phyloP scores from a whole-genome alignment of 2,888 invertebrate genomes.

The Tetheella fluctuosa region DNA sequence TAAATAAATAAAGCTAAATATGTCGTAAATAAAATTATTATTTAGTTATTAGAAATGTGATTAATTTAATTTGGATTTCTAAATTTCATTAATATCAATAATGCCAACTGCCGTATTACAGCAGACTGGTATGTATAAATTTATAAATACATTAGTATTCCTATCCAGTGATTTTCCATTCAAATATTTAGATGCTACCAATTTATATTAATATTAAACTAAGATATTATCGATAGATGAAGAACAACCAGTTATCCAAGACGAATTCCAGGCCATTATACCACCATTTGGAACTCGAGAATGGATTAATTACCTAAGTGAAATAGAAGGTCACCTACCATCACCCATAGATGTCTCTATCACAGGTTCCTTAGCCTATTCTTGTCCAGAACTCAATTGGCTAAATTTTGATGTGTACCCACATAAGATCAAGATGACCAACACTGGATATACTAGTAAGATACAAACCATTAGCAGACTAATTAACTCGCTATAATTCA shows the following conservation, averaged over 20 bases:
- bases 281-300: conserved; percentile 60
- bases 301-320: conserved; percentile 66
- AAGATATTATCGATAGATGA: conserved; percentile 42
- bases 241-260: conserved; percentile 36
- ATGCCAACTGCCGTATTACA: conserved; percentile 30
- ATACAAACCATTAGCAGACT: conserved; percentile 11
- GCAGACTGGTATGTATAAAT: conserved; percentile 32
- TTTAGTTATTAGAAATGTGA: neutral
- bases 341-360: conserved; percentile 72
- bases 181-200: no score
- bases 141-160: neutral
- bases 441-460: conserved; percentile 87
- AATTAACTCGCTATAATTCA: neutral
- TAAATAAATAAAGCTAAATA: neutral
- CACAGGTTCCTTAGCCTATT: conserved; percentile 62
- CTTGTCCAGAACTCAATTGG: conserved; percentile 81
- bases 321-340: conserved; percentile 64
- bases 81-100: conserved; percentile 5
- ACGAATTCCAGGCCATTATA: conserved; percentile 32
- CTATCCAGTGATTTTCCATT: no score
- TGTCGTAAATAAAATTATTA: neutral
- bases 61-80: neutral
- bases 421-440: conserved; percentile 86
- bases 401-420: conserved; percentile 84
- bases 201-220: neutral